Evolutionary conservation across 2,888 invertebrate genomes (phyloP).

Genomic region (Drosophila neonasuta): DNA sequence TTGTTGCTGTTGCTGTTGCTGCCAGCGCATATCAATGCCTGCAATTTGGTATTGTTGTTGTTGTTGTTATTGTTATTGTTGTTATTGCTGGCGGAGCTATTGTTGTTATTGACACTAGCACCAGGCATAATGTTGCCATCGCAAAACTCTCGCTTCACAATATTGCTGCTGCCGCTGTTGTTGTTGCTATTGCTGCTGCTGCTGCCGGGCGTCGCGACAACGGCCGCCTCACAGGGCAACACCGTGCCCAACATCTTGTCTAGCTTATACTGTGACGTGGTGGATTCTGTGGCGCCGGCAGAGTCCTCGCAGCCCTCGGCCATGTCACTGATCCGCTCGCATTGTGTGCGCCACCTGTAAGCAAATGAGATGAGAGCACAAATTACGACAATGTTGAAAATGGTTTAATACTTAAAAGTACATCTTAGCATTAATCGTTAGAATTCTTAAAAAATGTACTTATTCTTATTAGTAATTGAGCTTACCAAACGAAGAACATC

Average conservation of each 20-base stretch:
- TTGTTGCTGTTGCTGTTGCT: slow-evolving; percentile 30
- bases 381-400: too few relatives aligned
- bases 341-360: slow-evolving; percentile 83
- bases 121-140: slow-evolving; percentile 76
- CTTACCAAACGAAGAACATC: too few relatives aligned
- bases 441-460: too few relatives aligned
- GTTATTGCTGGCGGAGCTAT: slow-evolving; percentile 57
- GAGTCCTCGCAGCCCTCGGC: slow-evolving; percentile 87
- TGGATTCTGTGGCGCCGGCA: slow-evolving; percentile 68
- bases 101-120: slow-evolving; percentile 68
- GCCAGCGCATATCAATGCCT: slow-evolving; percentile 54
- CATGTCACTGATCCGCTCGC: slow-evolving; percentile 86
- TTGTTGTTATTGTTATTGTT: slow-evolving; percentile 59
- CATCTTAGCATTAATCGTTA: too few relatives aligned
- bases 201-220: slow-evolving; percentile 79
- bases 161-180: slow-evolving; percentile 61
- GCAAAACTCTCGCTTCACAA: slow-evolving; percentile 81
- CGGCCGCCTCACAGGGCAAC: slow-evolving; percentile 82
- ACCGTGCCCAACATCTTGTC: slow-evolving; percentile 82
- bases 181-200: slow-evolving; percentile 52
- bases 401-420: too few relatives aligned
- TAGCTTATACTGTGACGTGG: slow-evolving; percentile 63
- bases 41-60: slow-evolving; percentile 71
- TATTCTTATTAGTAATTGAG: too few relatives aligned
- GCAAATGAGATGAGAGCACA: background rate